These are phyloP conservation scores for Meta bourneti DNA, from an alignment of 2,888 invertebrate genomes.

Conservation along the genomic window DNA sequence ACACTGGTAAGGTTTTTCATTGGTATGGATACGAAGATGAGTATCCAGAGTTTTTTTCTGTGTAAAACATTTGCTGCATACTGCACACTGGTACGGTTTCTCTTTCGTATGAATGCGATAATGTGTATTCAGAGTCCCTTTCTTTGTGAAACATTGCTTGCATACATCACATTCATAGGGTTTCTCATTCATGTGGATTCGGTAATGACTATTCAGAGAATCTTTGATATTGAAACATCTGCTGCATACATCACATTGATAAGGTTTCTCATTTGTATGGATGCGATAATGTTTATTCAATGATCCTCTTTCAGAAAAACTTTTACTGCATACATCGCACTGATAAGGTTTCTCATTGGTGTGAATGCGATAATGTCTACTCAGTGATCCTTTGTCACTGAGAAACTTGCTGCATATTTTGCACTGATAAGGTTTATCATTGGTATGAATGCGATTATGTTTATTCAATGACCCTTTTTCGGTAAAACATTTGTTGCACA, in stretches of 20 bases:
- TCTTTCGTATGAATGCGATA: not conserved
- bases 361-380: not conserved
- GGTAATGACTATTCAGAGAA: not conserved
- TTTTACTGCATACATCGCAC: not conserved
- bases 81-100: slow-evolving; percentile 4
- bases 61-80: slow-evolving; percentile 2
- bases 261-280: slow-evolving; percentile 17
- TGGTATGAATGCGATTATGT: slow-evolving; percentile 2
- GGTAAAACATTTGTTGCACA: not conserved
- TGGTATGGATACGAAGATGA: not conserved
- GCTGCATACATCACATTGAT: not conserved
- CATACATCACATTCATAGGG: slow-evolving; percentile 9
- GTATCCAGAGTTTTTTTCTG: not conserved
- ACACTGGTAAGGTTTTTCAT: not conserved
- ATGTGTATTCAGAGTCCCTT: not conserved
- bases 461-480: not conserved
- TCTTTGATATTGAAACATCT: not conserved
- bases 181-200: slow-evolving; percentile 14
- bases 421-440: not conserved
- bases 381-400: not conserved
- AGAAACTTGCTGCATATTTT: not conserved
- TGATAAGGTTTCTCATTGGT: not conserved
- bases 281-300: not conserved
- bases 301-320: not conserved
- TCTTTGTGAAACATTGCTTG: slow-evolving; percentile 4